Evolutionary conservation across 2,888 invertebrate species (phyloP).

Genomic region (Ryuthela nishihirai): DNA sequence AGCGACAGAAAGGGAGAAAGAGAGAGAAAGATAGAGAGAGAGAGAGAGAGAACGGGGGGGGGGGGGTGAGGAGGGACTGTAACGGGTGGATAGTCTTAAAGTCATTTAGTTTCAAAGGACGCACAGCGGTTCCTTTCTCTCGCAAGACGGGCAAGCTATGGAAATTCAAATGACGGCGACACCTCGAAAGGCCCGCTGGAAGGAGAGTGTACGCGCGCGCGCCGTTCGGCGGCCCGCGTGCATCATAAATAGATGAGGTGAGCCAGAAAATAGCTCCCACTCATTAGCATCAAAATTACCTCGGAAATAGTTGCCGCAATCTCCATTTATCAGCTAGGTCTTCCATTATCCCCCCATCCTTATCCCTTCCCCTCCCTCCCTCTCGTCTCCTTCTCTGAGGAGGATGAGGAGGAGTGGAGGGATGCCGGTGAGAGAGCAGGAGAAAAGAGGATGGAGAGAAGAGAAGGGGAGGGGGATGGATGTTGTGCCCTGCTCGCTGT

Average conservation of each 20-base stretch:
- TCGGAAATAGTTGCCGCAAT: slow-evolving; percentile 20
- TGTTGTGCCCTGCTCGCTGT: too few relatives aligned
- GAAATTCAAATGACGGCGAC: slow-evolving; percentile 33
- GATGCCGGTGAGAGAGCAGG: neutral
- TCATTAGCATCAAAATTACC: slow-evolving; percentile 39
- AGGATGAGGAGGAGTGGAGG: neutral
- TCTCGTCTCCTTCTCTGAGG: slow-evolving; percentile 1
- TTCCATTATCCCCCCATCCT: neutral
- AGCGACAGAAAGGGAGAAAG: too few relatives aligned
- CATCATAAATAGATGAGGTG: slow-evolving; percentile 37
- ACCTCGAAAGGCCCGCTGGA: too few relatives aligned
- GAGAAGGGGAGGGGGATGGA: too few relatives aligned
- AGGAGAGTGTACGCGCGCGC: too few relatives aligned
- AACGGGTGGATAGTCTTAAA: slow-evolving; percentile 35
- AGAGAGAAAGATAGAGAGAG: too few relatives aligned
- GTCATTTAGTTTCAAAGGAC: slow-evolving; percentile 35
- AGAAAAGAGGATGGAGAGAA: too few relatives aligned
- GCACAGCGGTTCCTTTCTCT: too few relatives aligned
- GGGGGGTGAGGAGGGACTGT: slow-evolving; percentile 11
- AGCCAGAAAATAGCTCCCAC: slow-evolving; percentile 36
- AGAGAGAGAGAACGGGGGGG: too few relatives aligned
- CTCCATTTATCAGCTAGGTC: too few relatives aligned
- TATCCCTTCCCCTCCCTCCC: neutral
- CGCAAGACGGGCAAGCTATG: too few relatives aligned
- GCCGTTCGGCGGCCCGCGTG: slow-evolving; percentile 21